Base-by-base conservation (phyloP, 2,888 invertebrate species). In the Micoletzkya japonica region DNA sequence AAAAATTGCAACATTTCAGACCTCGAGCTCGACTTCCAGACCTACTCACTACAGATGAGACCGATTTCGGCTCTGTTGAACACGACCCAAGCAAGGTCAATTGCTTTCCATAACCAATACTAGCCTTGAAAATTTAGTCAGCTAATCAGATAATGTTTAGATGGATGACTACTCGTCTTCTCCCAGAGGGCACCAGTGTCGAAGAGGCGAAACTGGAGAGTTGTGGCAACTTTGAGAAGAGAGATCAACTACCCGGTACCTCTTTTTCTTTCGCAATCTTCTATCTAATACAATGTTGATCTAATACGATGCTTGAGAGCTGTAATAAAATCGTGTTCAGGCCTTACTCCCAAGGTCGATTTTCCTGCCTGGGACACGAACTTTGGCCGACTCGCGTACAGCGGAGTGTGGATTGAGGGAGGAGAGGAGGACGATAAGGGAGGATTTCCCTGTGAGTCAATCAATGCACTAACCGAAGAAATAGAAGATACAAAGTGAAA, bases 311-410 rank as follows among this genome's bases (percentile, higher is more conserved):
- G 10, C 10, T 14, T 44, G 44, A 44, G 44, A 44, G 10, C 10
- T 44, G 10, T 44, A 44, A 44, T 44, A 10, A 44, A 44, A 44
- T 14, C 24, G 28, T 28, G 24, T 36, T 50, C 64, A 64, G 64
- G 64, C 26, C 37, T 64, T 7, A 17, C 64, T 4, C 24, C 50
- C 2, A 64, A 64, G 17, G 75, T 76, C 50, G 72, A 76, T 70
- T 76, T 76, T 52, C 77, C 78, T 34, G 70, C 60, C 3, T 78
- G 78, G 78, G 76, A 76, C 14, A 78, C 77, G n/a, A 72, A 73
- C 56, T 78, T 78, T 70, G 67, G 52, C 3, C 56, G 77, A 32
- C 71, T 68, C 37, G 70, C 66, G 49, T 75, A 77, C 70, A 30
- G 26, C 4, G 74, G 73, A 52, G 20, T 61, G 30, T 61, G 61